Conservation (phyloP, 2,113 vertebrate genomes). For the Trogon melanurus region DNA sequence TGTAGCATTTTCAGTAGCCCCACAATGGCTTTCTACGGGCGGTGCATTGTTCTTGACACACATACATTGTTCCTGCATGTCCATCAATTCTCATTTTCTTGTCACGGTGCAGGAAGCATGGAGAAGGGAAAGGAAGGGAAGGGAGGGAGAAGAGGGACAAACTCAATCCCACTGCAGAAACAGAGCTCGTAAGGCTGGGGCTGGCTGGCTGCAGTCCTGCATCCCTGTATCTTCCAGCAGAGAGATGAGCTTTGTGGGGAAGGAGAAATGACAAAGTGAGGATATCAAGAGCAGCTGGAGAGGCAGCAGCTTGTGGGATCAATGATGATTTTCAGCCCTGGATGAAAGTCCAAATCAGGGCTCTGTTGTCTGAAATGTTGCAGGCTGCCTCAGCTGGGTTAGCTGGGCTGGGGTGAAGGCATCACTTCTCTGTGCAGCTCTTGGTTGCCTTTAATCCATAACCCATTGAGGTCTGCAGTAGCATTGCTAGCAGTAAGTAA, state of each 20-base stretch:
- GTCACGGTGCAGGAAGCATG: conserved; percentile 61
- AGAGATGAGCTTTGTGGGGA: not conserved
- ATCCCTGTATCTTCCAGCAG: not conserved
- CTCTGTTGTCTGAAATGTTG: not conserved
- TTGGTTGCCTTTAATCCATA: not conserved
- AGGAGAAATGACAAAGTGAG: not conserved
- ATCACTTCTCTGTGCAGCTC: not conserved
- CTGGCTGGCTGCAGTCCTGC: not conserved
- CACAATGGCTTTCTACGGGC: conserved; percentile 60
- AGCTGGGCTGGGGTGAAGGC: not conserved
- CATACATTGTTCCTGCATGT: conserved; percentile 54
- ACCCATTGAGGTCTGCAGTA: not conserved
- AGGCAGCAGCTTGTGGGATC: not conserved
- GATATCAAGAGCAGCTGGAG: not conserved
- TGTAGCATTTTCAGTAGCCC: conserved; percentile 21
- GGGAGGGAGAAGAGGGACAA: not conserved
- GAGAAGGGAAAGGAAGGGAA: not conserved
- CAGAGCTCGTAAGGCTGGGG: not conserved
- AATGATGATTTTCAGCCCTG: not conserved
- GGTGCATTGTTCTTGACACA: conserved; percentile 57
- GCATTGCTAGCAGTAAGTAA: not conserved
- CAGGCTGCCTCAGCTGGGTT: not conserved
- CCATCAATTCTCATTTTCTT: conserved; percentile 75
- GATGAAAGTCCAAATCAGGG: not conserved
- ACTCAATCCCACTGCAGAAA: not conserved